These are phyloP conservation scores for Caradrina clavipalpis DNA, from an alignment of 2,888 invertebrate genomes.

Conservation along the genomic window DNA sequence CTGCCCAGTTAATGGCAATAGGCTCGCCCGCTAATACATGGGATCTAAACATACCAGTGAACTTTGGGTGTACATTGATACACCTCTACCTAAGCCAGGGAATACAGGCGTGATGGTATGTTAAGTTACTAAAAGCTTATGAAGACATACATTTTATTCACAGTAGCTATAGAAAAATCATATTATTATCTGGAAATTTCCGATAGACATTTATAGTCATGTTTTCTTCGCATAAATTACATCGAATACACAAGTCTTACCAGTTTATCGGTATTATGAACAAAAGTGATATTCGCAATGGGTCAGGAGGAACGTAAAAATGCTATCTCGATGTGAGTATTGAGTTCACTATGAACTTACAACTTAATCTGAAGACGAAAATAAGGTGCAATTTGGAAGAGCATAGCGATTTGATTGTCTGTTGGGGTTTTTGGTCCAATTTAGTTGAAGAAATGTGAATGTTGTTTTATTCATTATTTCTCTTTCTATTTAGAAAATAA, in stretches of 20 bases:
- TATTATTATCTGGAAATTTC: slow-evolving; percentile 30
- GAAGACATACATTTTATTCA: not conserved
- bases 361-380: slow-evolving; percentile 79
- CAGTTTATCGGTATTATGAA: slow-evolving; percentile 36
- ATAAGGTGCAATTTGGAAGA: slow-evolving; percentile 61
- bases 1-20: too few relatives aligned
- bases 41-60: too few relatives aligned
- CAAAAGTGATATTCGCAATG: slow-evolving; percentile 31
- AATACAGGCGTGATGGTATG: too few relatives aligned
- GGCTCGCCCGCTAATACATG: too few relatives aligned
- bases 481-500: too few relatives aligned
- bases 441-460: too few relatives aligned
- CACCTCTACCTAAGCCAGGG: too few relatives aligned
- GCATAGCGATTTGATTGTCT: slow-evolving; percentile 38
- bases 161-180: not conserved
- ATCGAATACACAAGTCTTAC: slow-evolving; percentile 11
- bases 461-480: too few relatives aligned
- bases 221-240: slow-evolving; percentile 47
- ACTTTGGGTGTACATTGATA: too few relatives aligned
- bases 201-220: slow-evolving; percentile 36
- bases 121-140: not conserved
- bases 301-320: slow-evolving; percentile 58
- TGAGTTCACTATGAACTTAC: slow-evolving; percentile 71
- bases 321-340: slow-evolving; percentile 75
- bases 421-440: too few relatives aligned